Base-by-base conservation (phyloP, 2,888 invertebrate species). In the Dynastes tityus region DNA sequence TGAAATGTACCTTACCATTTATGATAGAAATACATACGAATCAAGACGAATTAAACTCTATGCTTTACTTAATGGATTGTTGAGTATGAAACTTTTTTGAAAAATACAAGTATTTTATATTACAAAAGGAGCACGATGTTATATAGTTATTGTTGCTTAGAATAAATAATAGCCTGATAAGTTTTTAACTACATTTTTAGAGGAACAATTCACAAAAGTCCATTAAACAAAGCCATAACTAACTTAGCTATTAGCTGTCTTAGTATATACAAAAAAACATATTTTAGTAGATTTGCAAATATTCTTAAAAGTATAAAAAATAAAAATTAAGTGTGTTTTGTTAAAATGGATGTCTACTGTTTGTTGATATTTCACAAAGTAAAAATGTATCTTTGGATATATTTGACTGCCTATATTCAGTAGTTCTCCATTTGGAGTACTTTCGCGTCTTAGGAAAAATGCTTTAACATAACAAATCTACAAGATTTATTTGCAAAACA, bases 51-150 rank as follows among this genome's bases (percentile, higher is more conserved):
- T 73, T 13, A 49, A 16, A 49, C 45, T 73, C 13, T 61, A 49
- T 11, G 45, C 68, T 49, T 68, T 68, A 49, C 49, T 68, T 68
- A 68, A 51, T 68, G n/a, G 68, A 68, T 68, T 68, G 11, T 68
- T 49, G 6, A 8, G 13, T 45, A 45, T 11, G 45, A 45, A 45
- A 22, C 22, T 22, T 37, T 45, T 45, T 45, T 45, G 45, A 40
- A 65, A 45, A 65, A 37, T 32, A 64, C 11, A 6, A 37, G 32
- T 13, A 64, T 32, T 11, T n/a, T 40, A 37, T 11, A 6, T 6
- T 64, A 29, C n/a, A n/a, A 53, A 53, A n/a, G 11, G n/a, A 55
- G 8, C 55, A 55, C 55, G n/a, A 53, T n/a, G 13, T 16, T n/a
- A 5, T 55, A 16, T 6, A 13, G 22, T 16, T 8, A 8, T 45